phyloP scores from a whole-genome alignment of 2,113 vertebrate species.

The Grantiella picta region DNA sequence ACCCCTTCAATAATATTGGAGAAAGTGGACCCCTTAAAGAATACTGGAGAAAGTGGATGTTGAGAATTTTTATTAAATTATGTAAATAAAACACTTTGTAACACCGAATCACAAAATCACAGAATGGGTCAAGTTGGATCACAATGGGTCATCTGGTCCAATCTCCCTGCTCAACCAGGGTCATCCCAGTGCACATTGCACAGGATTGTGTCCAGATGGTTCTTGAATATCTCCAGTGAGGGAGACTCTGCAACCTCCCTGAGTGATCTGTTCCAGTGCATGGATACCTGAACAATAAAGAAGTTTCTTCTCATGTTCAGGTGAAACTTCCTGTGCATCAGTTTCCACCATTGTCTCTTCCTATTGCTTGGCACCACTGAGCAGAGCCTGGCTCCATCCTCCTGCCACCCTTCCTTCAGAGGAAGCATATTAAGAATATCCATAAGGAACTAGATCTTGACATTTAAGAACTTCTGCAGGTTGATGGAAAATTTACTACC shows the following conservation, averaged over 20 bases:
- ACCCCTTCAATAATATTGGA: background rate
- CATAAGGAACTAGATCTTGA: background rate
- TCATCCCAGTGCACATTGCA: background rate
- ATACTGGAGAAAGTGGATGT: background rate
- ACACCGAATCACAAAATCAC: background rate
- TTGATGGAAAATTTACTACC: background rate
- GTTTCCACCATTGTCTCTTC: background rate
- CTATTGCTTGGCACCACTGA: accelerated
- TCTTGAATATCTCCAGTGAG: background rate
- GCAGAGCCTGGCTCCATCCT: background rate
- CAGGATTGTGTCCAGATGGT: background rate
- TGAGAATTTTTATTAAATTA: background rate
- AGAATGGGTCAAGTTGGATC: background rate
- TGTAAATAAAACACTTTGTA: background rate
- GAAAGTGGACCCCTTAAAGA: background rate
- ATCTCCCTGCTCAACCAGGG: background rate
- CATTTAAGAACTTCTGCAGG: conserved; percentile 1
- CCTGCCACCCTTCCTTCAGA: background rate
- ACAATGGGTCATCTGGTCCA: background rate
- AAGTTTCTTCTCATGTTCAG: background rate
- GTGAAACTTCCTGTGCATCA: background rate
- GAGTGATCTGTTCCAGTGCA: accelerated
- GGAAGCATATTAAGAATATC: background rate
- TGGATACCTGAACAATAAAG: background rate
- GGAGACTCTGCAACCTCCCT: background rate